Conservation (phyloP, 2,113 vertebrate species). For the Phalacrocorax carbo region DNA sequence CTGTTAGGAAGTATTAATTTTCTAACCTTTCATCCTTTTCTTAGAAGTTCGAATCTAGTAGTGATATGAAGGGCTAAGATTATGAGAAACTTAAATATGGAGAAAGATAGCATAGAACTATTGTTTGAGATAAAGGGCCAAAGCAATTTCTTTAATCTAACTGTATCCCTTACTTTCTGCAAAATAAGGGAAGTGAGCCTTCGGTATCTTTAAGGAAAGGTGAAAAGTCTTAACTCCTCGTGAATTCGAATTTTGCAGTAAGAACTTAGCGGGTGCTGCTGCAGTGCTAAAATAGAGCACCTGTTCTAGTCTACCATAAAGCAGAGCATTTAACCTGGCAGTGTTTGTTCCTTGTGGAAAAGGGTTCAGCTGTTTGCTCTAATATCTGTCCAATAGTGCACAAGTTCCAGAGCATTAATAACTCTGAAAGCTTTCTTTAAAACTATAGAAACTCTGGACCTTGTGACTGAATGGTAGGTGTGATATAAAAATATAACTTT, state of each 20-base stretch:
- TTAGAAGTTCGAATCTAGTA: neutral
- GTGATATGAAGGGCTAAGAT: neutral
- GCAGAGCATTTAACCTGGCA: neutral
- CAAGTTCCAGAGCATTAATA: neutral
- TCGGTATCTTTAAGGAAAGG: neutral
- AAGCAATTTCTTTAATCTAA: neutral
- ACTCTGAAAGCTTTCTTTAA: neutral
- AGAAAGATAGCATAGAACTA: neutral
- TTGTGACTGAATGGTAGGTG: neutral
- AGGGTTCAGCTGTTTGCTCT: neutral
- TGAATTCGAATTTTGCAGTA: neutral
- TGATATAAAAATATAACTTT: neutral
- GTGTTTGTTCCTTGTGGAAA: neutral
- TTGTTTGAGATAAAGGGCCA: neutral
- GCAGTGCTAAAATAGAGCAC: neutral
- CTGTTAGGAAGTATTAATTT: neutral
- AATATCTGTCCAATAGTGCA: neutral
- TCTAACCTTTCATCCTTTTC: neutral
- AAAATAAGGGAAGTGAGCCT: neutral
- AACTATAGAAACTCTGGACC: neutral
- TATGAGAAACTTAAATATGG: neutral
- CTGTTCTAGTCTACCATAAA: neutral
- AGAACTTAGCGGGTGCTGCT: neutral
- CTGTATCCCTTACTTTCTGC: neutral
- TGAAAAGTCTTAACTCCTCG: neutral